Conservation (phyloP, 2,797 vertebrate species). For the Bradypus variegatus region DNA sequence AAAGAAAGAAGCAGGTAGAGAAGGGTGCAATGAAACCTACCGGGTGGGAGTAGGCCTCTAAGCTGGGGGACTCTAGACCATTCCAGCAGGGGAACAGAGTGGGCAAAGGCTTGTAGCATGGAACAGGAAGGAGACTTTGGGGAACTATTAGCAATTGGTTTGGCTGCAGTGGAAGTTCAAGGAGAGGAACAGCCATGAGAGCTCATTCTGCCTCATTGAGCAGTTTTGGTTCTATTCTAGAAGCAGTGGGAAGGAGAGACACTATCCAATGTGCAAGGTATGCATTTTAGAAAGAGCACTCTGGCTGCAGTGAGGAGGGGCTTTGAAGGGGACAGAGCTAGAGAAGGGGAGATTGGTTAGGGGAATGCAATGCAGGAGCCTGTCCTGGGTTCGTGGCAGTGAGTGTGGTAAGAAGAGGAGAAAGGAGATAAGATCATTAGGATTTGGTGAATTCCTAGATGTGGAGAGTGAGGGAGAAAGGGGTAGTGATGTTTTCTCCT, state of each 20-base stretch:
- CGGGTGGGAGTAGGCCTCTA: not conserved
- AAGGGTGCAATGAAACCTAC: accelerated
- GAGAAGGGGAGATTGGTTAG: not conserved
- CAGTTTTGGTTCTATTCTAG: not conserved
- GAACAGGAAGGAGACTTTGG: accelerated
- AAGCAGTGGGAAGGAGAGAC: conserved; percentile 3
- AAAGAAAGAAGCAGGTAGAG: not conserved
- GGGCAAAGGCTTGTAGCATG: not conserved
- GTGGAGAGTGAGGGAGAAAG: not conserved
- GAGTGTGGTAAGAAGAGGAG: accelerated
- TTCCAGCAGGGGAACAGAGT: accelerated
- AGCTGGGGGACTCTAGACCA: not conserved
- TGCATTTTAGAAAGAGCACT: not conserved
- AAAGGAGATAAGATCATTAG: not conserved
- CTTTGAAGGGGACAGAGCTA: not conserved
- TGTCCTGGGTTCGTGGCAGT: accelerated
- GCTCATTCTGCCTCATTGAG: not conserved
- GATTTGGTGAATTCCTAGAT: not conserved
- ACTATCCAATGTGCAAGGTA: not conserved
- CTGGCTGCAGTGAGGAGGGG: not conserved
- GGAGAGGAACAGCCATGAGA: not conserved
- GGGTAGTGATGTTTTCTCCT: not conserved
- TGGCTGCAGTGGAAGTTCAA: not conserved
- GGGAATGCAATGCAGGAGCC: too few species aligned
- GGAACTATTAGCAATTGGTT: not conserved